These are phyloP conservation scores for Paelopatides confundens DNA, from an alignment of 53 echinoderm and acorn worm species.

Conservation along the genomic window DNA sequence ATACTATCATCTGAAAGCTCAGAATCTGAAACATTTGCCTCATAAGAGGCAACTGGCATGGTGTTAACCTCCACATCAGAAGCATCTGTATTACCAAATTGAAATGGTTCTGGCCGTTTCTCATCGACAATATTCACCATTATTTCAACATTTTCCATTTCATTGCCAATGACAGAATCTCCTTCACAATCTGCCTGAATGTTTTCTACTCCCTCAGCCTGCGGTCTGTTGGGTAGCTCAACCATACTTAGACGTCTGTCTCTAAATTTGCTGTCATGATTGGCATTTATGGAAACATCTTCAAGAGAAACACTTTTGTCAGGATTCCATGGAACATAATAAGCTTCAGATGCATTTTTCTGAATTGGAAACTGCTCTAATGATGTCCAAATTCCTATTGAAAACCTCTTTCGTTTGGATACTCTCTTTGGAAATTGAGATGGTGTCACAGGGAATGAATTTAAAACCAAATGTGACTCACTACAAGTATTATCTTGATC, in stretches of 20 bases:
- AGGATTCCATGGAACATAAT: constrained; percentile 28
- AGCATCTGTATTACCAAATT: neutral
- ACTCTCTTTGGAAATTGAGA: constrained; percentile 1
- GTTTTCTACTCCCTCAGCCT: neutral
- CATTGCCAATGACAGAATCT: neutral
- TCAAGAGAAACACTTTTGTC: constrained; percentile 32
- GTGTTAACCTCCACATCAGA: neutral
- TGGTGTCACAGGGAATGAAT: neutral
- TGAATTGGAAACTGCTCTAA: constrained; percentile 6
- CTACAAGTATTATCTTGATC: neutral
- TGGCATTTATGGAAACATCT: neutral
- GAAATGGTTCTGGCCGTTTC: neutral
- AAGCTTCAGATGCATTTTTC: constrained; percentile 12
- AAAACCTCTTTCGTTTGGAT: neutral
- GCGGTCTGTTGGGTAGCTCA: neutral
- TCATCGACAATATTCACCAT: neutral
- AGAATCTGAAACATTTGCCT: neutral
- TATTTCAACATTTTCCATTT: neutral
- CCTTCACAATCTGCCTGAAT: neutral
- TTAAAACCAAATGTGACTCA: neutral
- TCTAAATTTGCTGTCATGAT: neutral
- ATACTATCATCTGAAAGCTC: neutral
- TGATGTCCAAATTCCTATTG: neutral
- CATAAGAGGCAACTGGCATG: neutral
- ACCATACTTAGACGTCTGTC: constrained; percentile 6